These are phyloP conservation scores for Notothenia coriiceps DNA, from an alignment of 2,113 vertebrate species.

Conservation along the genomic window DNA sequence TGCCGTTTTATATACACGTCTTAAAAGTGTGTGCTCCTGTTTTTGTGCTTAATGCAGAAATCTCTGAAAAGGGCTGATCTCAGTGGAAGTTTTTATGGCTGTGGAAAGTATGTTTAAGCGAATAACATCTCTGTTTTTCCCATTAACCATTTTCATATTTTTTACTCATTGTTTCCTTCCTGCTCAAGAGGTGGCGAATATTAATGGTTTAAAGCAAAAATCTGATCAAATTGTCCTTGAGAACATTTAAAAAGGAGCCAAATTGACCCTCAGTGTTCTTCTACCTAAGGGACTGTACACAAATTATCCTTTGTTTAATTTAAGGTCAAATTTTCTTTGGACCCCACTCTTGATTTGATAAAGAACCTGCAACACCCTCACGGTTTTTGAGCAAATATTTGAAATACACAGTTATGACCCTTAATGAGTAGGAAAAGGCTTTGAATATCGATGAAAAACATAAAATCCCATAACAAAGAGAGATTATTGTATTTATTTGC, in stretches of 20 bases:
- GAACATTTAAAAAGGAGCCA: slow-evolving; percentile 11
- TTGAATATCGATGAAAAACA: neutral
- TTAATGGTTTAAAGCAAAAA: slow-evolving; percentile 6
- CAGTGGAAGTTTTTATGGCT: slow-evolving; percentile 4
- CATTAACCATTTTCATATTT: slow-evolving; percentile 29
- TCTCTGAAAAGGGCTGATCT: neutral
- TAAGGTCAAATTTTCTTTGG: neutral
- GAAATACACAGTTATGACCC: neutral
- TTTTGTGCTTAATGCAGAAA: neutral
- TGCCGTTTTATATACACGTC: neutral
- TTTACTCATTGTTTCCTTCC: slow-evolving; percentile 24
- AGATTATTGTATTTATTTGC: neutral
- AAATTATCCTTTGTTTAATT: too few relatives aligned
- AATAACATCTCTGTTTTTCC: slow-evolving; percentile 34
- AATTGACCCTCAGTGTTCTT: neutral
- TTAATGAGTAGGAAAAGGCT: neutral
- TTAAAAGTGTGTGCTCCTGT: slow-evolving; percentile 6
- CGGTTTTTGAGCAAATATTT: neutral
- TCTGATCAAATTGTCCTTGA: slow-evolving; percentile 34
- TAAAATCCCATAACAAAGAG: neutral
- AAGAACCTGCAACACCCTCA: neutral
- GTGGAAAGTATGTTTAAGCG: slow-evolving; percentile 35
- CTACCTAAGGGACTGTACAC: neutral
- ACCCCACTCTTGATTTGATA: neutral
- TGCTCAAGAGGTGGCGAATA: neutral